Evolutionary conservation across 2,113 vertebrate species (phyloP).

Genomic region (Brachirus orientalis): DNA sequence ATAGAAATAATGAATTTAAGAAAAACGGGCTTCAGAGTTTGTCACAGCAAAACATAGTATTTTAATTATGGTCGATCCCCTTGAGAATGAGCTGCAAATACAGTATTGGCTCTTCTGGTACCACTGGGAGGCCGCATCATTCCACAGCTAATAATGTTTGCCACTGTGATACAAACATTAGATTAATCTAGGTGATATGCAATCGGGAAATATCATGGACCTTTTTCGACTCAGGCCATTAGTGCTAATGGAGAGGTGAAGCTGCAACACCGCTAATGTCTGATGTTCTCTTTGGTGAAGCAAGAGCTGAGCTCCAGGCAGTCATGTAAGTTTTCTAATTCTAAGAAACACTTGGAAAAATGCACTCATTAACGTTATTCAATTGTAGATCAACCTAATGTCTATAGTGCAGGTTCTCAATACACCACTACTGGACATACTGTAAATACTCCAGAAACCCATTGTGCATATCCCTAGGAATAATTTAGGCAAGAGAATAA

Average conservation of each 20-base stretch:
- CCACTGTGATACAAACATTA: conserved; percentile 57
- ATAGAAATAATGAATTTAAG: conserved; percentile 77
- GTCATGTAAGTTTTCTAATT: no score
- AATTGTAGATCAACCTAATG: no score
- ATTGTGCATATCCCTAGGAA: no score
- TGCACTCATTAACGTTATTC: no score
- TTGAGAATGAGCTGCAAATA: conserved; percentile 45
- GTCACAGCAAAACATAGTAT: conserved; percentile 60
- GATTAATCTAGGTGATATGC: conserved; percentile 62
- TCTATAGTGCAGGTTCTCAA: no score
- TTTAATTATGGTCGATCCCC: conserved; percentile 70
- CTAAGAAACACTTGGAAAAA: no score
- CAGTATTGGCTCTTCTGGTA: conserved; percentile 46
- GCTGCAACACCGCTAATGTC: conserved; percentile 8
- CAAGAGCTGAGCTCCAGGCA: neutral
- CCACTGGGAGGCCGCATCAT: conserved; percentile 43
- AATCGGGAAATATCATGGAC: conserved; percentile 60
- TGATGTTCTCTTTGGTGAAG: neutral
- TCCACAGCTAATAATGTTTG: conserved; percentile 64
- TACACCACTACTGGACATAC: no score
- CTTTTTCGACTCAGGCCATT: conserved; percentile 53
- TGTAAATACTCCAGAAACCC: no score
- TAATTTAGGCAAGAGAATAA: no score
- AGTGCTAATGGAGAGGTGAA: conserved; percentile 58
- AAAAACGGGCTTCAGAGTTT: conserved; percentile 56